Percentiles rank a stretch among this genome's conserved stretches.
phyloP scores from a whole-genome alignment of 2,797 vertebrate genomes.

The Crypturellus tataupa region DNA sequence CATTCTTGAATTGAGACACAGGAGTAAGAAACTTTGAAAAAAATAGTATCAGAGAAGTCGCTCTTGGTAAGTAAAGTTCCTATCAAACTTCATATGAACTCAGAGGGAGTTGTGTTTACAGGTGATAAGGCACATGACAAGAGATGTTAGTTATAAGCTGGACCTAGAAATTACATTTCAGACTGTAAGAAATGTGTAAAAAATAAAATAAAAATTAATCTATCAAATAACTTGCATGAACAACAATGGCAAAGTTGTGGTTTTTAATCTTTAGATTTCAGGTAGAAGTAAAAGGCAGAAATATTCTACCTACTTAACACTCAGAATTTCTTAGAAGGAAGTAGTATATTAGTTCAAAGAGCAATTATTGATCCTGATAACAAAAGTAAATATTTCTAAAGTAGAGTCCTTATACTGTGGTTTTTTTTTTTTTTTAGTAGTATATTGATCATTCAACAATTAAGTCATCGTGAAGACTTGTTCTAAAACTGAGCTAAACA shows the following conservation, averaged over 20 bases:
- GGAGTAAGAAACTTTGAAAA: constrained; percentile 63
- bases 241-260: accelerated
- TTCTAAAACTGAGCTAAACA: background rate
- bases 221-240: background rate
- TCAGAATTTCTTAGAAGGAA: background rate
- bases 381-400: background rate
- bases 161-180: background rate
- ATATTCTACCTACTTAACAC: background rate
- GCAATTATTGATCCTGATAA: background rate
- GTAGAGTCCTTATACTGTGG: background rate
- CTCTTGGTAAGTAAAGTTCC: constrained; percentile 51
- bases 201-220: background rate
- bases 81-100: constrained; percentile 43
- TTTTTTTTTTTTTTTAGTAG: background rate
- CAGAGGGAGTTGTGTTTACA: background rate
- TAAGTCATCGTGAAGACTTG: background rate
- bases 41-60: constrained; percentile 17
- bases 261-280: background rate
- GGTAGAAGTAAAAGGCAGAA: background rate
- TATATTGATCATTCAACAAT: background rate
- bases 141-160: background rate
- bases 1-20: constrained; percentile 47
- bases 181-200: background rate
- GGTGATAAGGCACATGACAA: background rate
- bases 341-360: too few relatives aligned